phyloP scores from a whole-genome alignment of 2,113 vertebrate genomes.

The Grantiella picta region DNA sequence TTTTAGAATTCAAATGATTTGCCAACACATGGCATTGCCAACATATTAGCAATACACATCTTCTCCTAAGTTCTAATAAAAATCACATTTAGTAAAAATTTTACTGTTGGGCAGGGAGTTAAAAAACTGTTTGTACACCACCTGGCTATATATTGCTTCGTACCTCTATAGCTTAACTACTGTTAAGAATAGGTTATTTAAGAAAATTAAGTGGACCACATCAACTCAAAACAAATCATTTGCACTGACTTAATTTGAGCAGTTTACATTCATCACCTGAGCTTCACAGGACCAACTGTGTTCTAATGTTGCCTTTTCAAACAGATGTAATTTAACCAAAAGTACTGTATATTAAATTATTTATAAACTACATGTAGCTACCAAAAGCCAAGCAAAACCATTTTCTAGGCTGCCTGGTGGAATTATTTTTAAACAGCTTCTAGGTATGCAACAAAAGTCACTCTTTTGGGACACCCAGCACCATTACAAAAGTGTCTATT shows the following conservation, averaged over 20 bases:
- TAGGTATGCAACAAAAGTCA: background rate
- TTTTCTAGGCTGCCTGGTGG: background rate
- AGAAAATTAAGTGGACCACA: background rate
- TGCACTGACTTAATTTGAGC: background rate
- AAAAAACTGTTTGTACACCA: background rate
- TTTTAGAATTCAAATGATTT: slow-evolving; percentile 4
- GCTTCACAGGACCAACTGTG: background rate
- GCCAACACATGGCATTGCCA: background rate
- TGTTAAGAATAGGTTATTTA: background rate
- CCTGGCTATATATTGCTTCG: background rate
- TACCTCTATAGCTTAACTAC: background rate
- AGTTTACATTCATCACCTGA: background rate
- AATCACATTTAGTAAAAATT: background rate
- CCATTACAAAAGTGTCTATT: background rate
- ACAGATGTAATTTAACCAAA: background rate
- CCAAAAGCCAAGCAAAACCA: background rate
- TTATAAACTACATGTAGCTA: background rate
- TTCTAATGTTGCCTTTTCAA: background rate
- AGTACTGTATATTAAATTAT: background rate
- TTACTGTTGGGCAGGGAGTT: background rate
- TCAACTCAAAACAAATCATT: background rate
- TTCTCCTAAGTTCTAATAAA: background rate
- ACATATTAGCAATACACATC: background rate
- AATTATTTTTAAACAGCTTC: background rate
- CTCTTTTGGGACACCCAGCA: background rate